These are phyloP conservation scores for Mormyrus iriodes DNA, from an alignment of 2,113 vertebrate species.

Conservation along the genomic window DNA sequence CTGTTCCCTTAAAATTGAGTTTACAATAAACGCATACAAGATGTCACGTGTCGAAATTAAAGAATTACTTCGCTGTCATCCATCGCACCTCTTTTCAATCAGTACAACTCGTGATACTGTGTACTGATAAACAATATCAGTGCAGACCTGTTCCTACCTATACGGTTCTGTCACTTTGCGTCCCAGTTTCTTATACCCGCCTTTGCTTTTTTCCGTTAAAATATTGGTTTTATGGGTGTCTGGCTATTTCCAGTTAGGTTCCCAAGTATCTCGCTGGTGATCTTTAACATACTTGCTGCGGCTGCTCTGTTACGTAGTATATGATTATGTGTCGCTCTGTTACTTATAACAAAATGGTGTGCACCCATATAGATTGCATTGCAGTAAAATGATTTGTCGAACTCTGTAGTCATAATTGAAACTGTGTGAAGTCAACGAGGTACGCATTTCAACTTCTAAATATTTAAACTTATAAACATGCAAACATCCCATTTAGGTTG, in stretches of 20 bases:
- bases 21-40: neutral
- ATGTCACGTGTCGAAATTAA: neutral
- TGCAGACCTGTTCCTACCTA: neutral
- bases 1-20: neutral
- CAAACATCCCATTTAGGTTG: neutral
- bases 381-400: neutral
- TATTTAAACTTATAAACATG: neutral
- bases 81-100: neutral
- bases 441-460: neutral
- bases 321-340: neutral
- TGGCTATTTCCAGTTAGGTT: neutral
- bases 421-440: neutral
- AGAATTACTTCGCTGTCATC: neutral
- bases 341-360: conserved; percentile 1
- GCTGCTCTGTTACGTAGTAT: neutral
- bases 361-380: neutral
- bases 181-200: neutral
- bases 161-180: neutral
- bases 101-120: neutral
- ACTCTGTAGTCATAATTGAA: neutral
- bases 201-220: neutral
- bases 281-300: neutral
- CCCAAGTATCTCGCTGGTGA: neutral
- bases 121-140: neutral
- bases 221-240: neutral